Base-by-base conservation (phyloP, 2,797 vertebrate species). In the Florisuga fusca region DNA sequence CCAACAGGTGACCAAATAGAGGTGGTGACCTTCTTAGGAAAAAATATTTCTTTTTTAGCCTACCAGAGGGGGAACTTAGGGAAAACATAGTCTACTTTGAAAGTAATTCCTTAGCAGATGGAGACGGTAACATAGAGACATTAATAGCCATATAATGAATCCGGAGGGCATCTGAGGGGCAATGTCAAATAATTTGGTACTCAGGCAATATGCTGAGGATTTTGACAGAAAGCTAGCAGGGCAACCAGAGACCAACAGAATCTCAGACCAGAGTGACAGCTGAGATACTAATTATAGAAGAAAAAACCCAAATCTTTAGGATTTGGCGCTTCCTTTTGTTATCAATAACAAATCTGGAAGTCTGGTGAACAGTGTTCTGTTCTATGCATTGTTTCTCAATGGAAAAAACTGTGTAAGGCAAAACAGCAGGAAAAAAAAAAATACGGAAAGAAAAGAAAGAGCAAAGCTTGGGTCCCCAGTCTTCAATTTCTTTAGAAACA, bases 1-100 rank as follows among this genome's bases (percentile, higher is more conserved):
- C 94, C 95, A 96, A 97, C 95, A 96, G 85, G 95, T 96, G 91
- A 94, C 84, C 94, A 96, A 96, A 91, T 84, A 90, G 93, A 94
- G 93, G 77, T 86, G 91, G 53, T 84, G 91, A 91, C 94, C 87
- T 96, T 96, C 89, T 96, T 90, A 91, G 87, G 76, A 78, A 91
- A 84, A 96, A 88, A 82, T 95, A 94, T 91, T 96, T 94, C 91
- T 97, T 91, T 87, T 94, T 96, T 93, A 96, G 80, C 1, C 3
- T 89, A 79, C 94, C 89, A 67, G 69, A 76, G 93, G 91, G 94
- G 96, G 53, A 91, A 91, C 95, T 91, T 93, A 88, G 67, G 77
- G 86, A 96, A 96, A 94, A 75, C 72, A 96, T 2, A 7, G 53
- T 87, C 25, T 95, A 89, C 71, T 89, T 90, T 90, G 82, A 91